These are phyloP conservation scores for Drosophila nr. perissopoda DNA, from an alignment of 2,888 invertebrate species.

Conservation along the genomic window DNA sequence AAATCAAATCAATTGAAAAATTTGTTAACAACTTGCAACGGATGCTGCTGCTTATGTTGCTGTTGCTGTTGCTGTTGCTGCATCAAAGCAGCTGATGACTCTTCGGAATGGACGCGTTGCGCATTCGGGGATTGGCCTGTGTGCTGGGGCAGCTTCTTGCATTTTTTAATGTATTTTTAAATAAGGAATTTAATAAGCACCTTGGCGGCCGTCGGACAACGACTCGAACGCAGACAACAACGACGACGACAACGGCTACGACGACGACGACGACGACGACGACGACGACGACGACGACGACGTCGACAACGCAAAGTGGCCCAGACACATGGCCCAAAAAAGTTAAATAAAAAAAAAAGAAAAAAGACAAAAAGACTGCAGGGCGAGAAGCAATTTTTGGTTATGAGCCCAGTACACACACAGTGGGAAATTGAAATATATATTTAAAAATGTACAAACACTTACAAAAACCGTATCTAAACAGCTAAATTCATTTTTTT, in stretches of 20 bases:
- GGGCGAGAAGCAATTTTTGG: conserved; percentile 73
- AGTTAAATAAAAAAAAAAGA: conserved; percentile 6
- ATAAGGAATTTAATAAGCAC: conserved; percentile 81
- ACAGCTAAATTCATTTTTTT: neutral
- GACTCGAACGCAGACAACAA: conserved; percentile 47
- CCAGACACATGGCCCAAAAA: conserved; percentile 73
- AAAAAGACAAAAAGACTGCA: conserved; percentile 55
- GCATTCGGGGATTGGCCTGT: conserved; percentile 58
- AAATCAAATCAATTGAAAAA: conserved; percentile 68
- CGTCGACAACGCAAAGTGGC: conserved; percentile 78
- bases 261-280: conserved; percentile 4
- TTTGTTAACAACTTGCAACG: conserved; percentile 63
- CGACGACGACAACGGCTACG: conserved; percentile 1
- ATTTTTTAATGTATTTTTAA: conserved; percentile 82
- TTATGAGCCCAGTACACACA: conserved; percentile 36
- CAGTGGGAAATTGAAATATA: conserved; percentile 48
- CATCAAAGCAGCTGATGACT: conserved; percentile 46
- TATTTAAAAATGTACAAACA: neutral
- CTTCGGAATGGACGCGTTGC: conserved; percentile 16
- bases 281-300: conserved; percentile 19
- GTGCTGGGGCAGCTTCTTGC: conserved; percentile 74
- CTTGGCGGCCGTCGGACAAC: conserved; percentile 76
- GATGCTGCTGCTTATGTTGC: conserved; percentile 53
- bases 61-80: conserved; percentile 35
- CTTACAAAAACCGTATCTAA: neutral